Percentiles rank a stretch among this genome's conserved stretches.
These are phyloP conservation scores for Archivesica marissinica DNA, from an alignment of 1,140 invertebrate species.

Conservation along the genomic window DNA sequence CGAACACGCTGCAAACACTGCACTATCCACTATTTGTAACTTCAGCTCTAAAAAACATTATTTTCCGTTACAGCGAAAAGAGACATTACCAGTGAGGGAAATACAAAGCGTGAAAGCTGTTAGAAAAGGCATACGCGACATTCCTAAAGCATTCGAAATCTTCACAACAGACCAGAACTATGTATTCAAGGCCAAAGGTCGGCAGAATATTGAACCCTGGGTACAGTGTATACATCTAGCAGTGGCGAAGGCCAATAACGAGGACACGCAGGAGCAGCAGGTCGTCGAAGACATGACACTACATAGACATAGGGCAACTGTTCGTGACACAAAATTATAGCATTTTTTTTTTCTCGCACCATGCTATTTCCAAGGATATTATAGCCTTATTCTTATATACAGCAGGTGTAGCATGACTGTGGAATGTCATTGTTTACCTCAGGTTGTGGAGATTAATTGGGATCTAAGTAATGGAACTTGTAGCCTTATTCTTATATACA, in stretches of 20 bases:
- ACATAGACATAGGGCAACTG: slow-evolving; percentile 63
- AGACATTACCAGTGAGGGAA: slow-evolving; percentile 89
- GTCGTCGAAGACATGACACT: slow-evolving; percentile 60
- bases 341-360: slow-evolving; percentile 32
- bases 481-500: no score
- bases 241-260: slow-evolving; percentile 68
- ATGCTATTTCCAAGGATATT: neutral
- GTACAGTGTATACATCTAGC: slow-evolving; percentile 84
- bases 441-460: no score
- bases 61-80: slow-evolving; percentile 75
- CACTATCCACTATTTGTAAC: neutral
- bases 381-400: neutral
- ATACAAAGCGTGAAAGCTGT: slow-evolving; percentile 95
- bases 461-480: no score
- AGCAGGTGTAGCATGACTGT: no score
- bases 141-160: slow-evolving; percentile 98
- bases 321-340: slow-evolving; percentile 71
- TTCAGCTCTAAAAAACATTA: no score
- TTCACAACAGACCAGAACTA: slow-evolving; percentile 95
- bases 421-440: no score
- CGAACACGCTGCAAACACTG: no score
- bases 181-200: slow-evolving; percentile 96
- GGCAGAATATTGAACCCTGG: slow-evolving; percentile 98
- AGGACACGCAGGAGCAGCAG: slow-evolving; percentile 19
- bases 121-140: slow-evolving; percentile 88